Base-by-base conservation (phyloP, 2,113 vertebrate genomes). In the Morphnarchus princeps region DNA sequence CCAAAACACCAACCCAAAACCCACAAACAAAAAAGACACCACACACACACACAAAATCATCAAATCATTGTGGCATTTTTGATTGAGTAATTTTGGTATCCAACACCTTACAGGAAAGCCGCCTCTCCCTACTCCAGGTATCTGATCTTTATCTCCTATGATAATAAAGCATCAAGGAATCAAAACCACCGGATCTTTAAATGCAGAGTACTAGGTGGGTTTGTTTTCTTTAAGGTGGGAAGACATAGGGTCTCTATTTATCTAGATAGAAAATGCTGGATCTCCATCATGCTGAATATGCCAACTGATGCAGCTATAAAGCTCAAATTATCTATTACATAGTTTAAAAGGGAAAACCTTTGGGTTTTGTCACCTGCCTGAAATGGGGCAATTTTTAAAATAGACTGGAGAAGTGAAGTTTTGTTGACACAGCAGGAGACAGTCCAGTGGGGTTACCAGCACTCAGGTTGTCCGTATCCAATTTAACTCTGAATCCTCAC, bases 391-490 rank as follows among this genome's bases (percentile, higher is more conserved):
- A 16, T 36, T 54, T 70, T 21, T 24, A 65, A 43, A 7, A 15
- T 7, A 84, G 43, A 40, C 15, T 67, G 50, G 57, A 69, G 43
- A 52, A 90, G 50, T 6, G 1, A 67, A 66, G 34, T 40, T 57
- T 43, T 69, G 49, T 11, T 38, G 26, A 22, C 12, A n/a, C 10
- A 71, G 20, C 24, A 55, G 43, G 26, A 82, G 20, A 38, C 6
- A 45, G n/a, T 8, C 32, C 58, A 22, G 34, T 4, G 20, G 36
- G 24, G 31, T 88, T 34, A 34, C 19, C 61, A 77, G 50, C 36
- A 45, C 28, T 29, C 24, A 28, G 12, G n/a, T 10, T 10, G 13
- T 8, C 67, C 7, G 0, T 7, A 58, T 1, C 19, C 36, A 17
- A 34, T 34, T 72, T 34, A n/a, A 66, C 62, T 49, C 14, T 42